A percentile compares a stretch with the other conserved stretches of the same genome.
phyloP scores from a whole-genome alignment of 2,797 vertebrate genomes.

The Gymnoscopelus microlampas region DNA sequence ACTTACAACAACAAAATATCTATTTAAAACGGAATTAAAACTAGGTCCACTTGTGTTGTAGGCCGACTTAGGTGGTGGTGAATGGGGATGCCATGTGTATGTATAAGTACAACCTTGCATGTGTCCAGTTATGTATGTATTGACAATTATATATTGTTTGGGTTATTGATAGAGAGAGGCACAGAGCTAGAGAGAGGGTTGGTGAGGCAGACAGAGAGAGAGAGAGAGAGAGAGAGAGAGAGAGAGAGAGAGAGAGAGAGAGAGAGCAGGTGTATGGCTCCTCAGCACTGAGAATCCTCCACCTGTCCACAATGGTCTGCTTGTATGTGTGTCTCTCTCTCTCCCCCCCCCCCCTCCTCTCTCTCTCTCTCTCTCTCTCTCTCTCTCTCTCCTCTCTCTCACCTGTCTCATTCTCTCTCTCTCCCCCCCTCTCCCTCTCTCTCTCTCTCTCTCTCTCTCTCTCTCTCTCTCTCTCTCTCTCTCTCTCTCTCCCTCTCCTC shows the following conservation, averaged over 20 bases:
- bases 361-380: background rate
- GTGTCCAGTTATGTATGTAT: too few relatives aligned
- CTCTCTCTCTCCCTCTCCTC: too few relatives aligned
- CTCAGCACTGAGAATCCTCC: constrained; percentile 73
- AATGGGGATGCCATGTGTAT: too few relatives aligned
- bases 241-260: constrained; percentile 2
- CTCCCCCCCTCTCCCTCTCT: background rate
- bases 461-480: constrained; percentile 14
- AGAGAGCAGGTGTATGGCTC: constrained; percentile 46
- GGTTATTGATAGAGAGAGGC: too few relatives aligned
- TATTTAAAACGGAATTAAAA: background rate
- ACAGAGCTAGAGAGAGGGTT: background rate
- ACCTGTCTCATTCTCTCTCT: too few relatives aligned
- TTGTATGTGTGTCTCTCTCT: constrained; percentile 45
- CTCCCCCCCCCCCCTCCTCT: constrained; percentile 44
- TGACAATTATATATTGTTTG: too few relatives aligned
- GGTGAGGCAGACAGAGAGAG: background rate
- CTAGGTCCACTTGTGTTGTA: too few relatives aligned
- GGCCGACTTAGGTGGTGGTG: too few relatives aligned
- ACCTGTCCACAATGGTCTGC: constrained; percentile 73
- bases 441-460: constrained; percentile 45
- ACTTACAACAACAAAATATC: background rate
- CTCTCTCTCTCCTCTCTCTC: too few relatives aligned
- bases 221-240: background rate
- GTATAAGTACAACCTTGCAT: too few relatives aligned